Conservation (phyloP, 2,888 invertebrate genomes). For the Mythimna vitellina region DNA sequence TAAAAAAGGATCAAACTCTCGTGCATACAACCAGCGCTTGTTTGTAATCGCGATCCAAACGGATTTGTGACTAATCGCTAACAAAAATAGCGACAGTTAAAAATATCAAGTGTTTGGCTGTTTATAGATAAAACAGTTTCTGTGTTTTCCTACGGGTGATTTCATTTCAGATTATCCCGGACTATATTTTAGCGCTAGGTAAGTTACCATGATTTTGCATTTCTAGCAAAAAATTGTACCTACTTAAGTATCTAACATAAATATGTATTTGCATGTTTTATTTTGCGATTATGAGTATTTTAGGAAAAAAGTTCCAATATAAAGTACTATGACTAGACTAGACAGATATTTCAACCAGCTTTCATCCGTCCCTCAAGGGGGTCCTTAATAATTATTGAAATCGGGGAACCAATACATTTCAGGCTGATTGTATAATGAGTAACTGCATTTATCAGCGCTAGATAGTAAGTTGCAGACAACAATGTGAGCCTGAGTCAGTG, state of each 20-base stretch:
- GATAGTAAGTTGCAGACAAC: conserved; percentile 69
- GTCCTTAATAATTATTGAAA: too few species aligned
- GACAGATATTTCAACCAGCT: neutral
- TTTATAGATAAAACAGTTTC: neutral
- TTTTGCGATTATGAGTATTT: neutral
- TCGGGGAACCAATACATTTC: conserved; percentile 16
- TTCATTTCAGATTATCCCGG: neutral
- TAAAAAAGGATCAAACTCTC: conserved; percentile 64
- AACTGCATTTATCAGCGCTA: conserved; percentile 62
- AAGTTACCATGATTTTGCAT: too few species aligned
- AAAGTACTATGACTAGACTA: neutral
- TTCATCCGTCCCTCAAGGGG: neutral
- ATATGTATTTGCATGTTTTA: too few species aligned
- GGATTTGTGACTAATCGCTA: conserved; percentile 63
- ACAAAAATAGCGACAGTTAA: conserved; percentile 38
- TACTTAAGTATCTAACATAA: too few species aligned
- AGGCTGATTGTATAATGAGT: conserved; percentile 49
- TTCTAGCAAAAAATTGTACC: too few species aligned
- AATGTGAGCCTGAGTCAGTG: conserved; percentile 77
- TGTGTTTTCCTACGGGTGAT: conserved; percentile 7
- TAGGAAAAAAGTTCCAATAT: neutral
- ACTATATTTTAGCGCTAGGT: neutral
- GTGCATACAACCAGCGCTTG: conserved; percentile 57
- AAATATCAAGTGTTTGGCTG: conserved; percentile 26
- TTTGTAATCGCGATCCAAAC: conserved; percentile 61